A percentile compares a stretch with the other conserved stretches of the same genome.
Conservation (phyloP, 2,113 vertebrate genomes). For the Syrrhaptes paradoxus region DNA sequence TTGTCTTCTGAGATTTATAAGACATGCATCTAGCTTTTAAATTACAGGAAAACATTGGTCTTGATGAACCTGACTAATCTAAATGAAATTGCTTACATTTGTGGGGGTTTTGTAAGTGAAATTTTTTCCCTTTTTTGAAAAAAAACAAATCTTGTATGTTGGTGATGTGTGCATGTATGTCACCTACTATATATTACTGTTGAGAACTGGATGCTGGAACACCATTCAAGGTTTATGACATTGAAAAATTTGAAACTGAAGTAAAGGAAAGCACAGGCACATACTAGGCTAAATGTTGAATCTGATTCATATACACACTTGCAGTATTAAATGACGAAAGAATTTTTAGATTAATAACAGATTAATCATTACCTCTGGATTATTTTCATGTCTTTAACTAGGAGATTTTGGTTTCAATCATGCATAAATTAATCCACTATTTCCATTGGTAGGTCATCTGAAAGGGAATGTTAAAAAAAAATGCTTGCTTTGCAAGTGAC, state of each 20-base stretch:
- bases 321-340: background rate
- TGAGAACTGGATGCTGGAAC: background rate
- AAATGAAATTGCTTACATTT: background rate
- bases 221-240: background rate
- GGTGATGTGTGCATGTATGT: rapidly evolving
- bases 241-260: background rate
- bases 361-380: background rate
- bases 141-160: background rate
- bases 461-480: background rate
- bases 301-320: background rate
- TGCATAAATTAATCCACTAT: background rate
- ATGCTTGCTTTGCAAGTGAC: background rate
- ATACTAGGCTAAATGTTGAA: background rate
- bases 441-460: background rate
- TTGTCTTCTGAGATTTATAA: background rate
- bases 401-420: background rate
- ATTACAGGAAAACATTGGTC: background rate
- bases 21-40: background rate
- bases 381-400: background rate
- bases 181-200: background rate
- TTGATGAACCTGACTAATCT: background rate
- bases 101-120: background rate
- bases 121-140: background rate
- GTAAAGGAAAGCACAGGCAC: background rate
- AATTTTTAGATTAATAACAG: background rate